Base-by-base conservation (phyloP, 2,797 vertebrate species). In the Tenualosa thibaudeaui region DNA sequence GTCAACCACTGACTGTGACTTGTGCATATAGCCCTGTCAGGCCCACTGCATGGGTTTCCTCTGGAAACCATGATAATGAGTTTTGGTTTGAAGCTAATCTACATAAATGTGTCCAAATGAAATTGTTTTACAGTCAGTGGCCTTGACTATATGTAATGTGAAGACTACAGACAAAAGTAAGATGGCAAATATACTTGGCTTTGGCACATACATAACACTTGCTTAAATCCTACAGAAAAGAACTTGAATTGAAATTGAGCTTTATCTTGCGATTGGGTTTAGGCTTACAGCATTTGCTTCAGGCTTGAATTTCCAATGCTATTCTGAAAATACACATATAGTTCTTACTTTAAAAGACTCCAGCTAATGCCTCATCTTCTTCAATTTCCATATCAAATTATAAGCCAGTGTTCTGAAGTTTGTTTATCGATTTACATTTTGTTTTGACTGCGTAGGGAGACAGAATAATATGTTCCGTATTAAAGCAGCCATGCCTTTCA, bases 351-450 rank as follows among this genome's bases (percentile, higher is more conserved):
- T 68, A 53, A 68, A 68, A 68, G 62, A 68, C 62, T 10, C 37
- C 62, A 68, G 62, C 62, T 31, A 37, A 12, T n/a, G 26, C 62
- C 62, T 15, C 62, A 68, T 68, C 62, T 68, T 68, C 62, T 24
- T 13, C 22, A 68, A 31, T 75, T 40, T 75, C 68, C 68, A 37
- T 75, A 75, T 75, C 68, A 40, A 75, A 75, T 75, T 13, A 40
- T 15, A 75, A 75, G 68, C 68, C 68, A 13, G 68, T 43, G 68
- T 75, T 40, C 12, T 19, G 5, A 75, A 75, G 68, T 75, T 75
- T 75, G 68, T 75, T 75, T 75, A 75, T 75, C 68, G 68, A 43
- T 75, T 75, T 75, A 75, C 31, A 75, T 75, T 75, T 43, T 19
- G 68, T 75, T 43, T 31, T 37, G 68, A 75, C 37, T 15, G 68